These are phyloP conservation scores for Leptobrachium leishanense DNA, from an alignment of 2,113 vertebrate species.

Conservation along the genomic window DNA sequence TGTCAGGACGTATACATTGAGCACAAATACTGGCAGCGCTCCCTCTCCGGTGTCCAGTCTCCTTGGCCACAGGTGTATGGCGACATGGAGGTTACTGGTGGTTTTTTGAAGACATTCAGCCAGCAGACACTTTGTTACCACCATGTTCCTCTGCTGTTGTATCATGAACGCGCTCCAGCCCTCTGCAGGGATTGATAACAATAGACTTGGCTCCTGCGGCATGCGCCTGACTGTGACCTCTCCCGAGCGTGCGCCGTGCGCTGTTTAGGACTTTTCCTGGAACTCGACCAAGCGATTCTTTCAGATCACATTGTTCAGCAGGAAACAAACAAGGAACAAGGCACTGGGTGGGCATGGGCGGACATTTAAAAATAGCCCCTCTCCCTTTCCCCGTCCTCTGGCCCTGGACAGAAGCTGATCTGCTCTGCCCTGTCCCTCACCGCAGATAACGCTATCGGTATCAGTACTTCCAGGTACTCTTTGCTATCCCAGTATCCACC, in stretches of 20 bases:
- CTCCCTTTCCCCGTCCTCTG: constrained; percentile 30
- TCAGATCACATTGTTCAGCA: constrained; percentile 39
- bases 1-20: no score
- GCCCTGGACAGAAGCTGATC: constrained; percentile 22
- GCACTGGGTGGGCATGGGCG: constrained; percentile 41
- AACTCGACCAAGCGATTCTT: constrained; percentile 39
- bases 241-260: constrained; percentile 2
- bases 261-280: constrained; percentile 13
- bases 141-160: not conserved
- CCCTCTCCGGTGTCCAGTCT: no score
- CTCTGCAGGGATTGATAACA: not conserved
- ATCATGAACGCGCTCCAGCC: not conserved
- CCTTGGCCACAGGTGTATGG: not conserved
- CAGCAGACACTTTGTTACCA: not conserved
- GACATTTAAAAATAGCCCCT: constrained; percentile 42
- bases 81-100: not conserved
- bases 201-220: not conserved
- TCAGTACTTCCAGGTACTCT: constrained; percentile 6
- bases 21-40: no score
- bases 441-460: constrained; percentile 37
- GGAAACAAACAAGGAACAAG: constrained; percentile 48
- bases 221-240: not conserved
- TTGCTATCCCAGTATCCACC: constrained; percentile 2
- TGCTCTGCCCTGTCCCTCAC: not conserved
- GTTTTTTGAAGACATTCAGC: no score